Evolutionary conservation across 2,888 invertebrate genomes (phyloP), one percentile per base, ranked within the genome.

Genomic region (Nycteola revayana): DNA sequence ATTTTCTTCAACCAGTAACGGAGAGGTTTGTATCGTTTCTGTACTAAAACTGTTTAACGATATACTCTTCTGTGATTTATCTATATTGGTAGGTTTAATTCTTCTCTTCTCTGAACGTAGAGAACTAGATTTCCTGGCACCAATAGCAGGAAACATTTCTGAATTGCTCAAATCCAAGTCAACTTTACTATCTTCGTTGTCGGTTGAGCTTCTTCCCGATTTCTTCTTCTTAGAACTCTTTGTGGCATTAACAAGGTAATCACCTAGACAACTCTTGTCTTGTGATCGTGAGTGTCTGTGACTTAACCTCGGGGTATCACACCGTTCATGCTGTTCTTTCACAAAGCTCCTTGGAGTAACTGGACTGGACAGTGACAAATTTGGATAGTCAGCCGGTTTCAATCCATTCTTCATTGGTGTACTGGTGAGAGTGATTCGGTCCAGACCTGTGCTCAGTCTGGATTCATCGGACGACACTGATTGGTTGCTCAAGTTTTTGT

Each of bases 61-160:
- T 3, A 75, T 47, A 56, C 80, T 80, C 36, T 82, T 81, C 35
- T 79, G 69, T 1, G 69, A 64, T 1, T 67, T 75, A 28, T 84
- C 79, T 18, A 86, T 78, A 14, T 78, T 81, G 0, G 90, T 91
- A 0, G 91, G 91, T 43, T 91, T 91, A 1, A 91, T 91, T 40
- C 91, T 66, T 0, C 75, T 50, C 41, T 73, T 73, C 10, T 82
- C 86, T 0, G 78, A 76, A 6, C 69, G 55, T 8, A 85, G 49
- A 0, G 83, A 86, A 18, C 64, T 84, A 0, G 83, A 63, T 44
- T 83, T 82, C 23, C 85, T 68, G 0, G 79, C 70, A 8, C 85
- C 83, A 1, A 89, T 85, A 35, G 85, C 85, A 0, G 89, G 89
- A 43, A 88, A 88, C 42, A 78, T 71, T 5, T 86, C 84, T 0